Base-by-base conservation (phyloP, 2,888 invertebrate genomes). In the Drosophila diplacantha region DNA sequence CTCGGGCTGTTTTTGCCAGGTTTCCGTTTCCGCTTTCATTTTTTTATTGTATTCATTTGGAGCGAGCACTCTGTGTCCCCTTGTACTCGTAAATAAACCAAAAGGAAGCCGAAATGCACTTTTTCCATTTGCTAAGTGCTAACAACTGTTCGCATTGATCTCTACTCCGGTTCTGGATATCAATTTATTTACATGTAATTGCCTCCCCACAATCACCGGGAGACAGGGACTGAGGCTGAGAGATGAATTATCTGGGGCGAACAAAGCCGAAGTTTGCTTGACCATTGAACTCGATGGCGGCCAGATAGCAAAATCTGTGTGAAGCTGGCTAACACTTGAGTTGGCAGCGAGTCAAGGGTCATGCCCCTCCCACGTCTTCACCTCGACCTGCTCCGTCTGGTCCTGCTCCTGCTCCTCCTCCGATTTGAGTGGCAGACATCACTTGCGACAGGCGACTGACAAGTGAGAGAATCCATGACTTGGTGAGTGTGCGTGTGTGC, bases 21-120 rank as follows among this genome's bases (percentile, higher is more conserved):
- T 32, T 38, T 39, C 31, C 37, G 24, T n/a, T 41, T 41, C 29
- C 14, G 22, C 8, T 47, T 20, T 22, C 39, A 8, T 1, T 14
- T 20, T 14, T 14, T 12, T 37, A 43, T 53, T 11, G 43, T 29
- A 14, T 38, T 38, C 38, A 38, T 29, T 59, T 41, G 41, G 24
- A 32, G 34, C 34, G 39, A 58, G 60, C 78, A 83, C 83, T 77
- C 71, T 67, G 75, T 41, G 75, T 47, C 20, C 34, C 62, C 78
- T 64, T 67, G 78, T 71, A 74, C 56, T 78, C 81, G 79, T 78
- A 78, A 83, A 78, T 78, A 78, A 83, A 83, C 73, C 67, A 78
- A 64, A 34, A 31, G 81, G 56, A 52, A 72, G 72, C 69, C 71
- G 71, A 81, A 83, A 83, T 78, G 78, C 83, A 83, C 62, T 77